Percentiles rank a stretch among this genome's conserved stretches.
phyloP scores from a whole-genome alignment of 2,113 vertebrate genomes.

The Pseudonaja textilis region DNA sequence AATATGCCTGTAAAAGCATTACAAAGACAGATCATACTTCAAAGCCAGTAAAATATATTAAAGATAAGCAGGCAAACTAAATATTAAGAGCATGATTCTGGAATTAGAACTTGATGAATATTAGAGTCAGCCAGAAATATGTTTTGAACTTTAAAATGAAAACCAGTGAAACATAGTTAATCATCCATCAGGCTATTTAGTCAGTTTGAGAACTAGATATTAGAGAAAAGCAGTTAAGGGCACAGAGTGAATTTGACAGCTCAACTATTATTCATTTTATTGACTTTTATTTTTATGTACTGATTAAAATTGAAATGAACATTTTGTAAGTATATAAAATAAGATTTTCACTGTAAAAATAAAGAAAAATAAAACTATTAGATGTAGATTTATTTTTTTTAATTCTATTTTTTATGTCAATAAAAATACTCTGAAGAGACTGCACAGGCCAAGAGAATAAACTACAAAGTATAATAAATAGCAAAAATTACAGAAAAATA shows the following conservation, averaged over 20 bases:
- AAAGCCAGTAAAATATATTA: neutral
- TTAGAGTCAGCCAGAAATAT: neutral
- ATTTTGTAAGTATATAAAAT: neutral
- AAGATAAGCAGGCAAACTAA: neutral
- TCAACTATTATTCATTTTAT: neutral
- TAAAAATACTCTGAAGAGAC: neutral
- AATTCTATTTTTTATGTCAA: neutral
- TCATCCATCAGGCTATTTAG: neutral
- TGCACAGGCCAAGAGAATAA: neutral
- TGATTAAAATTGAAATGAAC: neutral
- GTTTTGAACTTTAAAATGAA: neutral
- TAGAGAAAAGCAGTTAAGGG: neutral
- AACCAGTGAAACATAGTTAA: neutral
- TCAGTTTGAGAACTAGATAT: neutral
- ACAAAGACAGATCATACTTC: neutral
- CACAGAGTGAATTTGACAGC: neutral
- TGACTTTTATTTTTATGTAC: neutral
- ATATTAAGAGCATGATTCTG: neutral
- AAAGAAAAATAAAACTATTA: neutral
- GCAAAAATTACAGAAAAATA: neutral
- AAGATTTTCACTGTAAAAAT: neutral
- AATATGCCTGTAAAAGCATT: neutral
- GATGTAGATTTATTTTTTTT: neutral
- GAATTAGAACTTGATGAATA: constrained; percentile 3
- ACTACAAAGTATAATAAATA: neutral